Conservation (phyloP, 2,888 invertebrate species). For the Acleris literana region DNA sequence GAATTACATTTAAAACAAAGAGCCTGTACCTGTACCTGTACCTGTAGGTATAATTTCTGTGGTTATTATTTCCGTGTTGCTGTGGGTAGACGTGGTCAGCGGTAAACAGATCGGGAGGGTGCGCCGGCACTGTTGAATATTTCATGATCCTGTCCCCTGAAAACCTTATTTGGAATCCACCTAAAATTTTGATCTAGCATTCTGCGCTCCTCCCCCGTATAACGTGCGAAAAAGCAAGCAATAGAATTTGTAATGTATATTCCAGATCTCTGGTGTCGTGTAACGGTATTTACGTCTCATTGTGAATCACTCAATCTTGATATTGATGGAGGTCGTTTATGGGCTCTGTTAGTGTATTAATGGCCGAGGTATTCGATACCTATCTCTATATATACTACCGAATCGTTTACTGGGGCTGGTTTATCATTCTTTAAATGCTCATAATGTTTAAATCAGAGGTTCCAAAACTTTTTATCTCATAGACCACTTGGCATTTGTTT, state of each 20-base stretch:
- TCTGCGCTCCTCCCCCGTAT: constrained; percentile 1
- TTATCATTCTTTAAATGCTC: too few species aligned
- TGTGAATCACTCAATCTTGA: constrained; percentile 19
- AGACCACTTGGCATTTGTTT: too few species aligned
- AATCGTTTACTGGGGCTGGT: too few species aligned
- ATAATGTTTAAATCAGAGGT: too few species aligned
- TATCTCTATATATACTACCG: background rate
- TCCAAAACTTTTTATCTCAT: too few species aligned
- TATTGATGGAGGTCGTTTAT: constrained; percentile 18
- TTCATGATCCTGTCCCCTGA: constrained; percentile 65
- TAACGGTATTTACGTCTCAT: constrained; percentile 11
- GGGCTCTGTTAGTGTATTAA: constrained; percentile 11
- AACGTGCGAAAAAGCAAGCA: background rate
- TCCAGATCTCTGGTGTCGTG: background rate
- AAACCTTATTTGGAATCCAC: constrained; percentile 60
- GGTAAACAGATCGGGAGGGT: constrained; percentile 64
- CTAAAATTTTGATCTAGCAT: constrained; percentile 44
- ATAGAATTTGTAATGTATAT: background rate
- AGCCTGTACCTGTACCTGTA: background rate
- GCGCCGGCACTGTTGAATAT: constrained; percentile 62
- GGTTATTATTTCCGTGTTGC: constrained; percentile 60
- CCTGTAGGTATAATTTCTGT: constrained; percentile 17
- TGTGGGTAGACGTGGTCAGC: constrained; percentile 52
- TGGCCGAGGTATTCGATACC: background rate
- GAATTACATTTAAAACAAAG: background rate